Evolutionary conservation across 2,797 vertebrate genomes (phyloP).

Genomic region (Intellagama lesueurii): DNA sequence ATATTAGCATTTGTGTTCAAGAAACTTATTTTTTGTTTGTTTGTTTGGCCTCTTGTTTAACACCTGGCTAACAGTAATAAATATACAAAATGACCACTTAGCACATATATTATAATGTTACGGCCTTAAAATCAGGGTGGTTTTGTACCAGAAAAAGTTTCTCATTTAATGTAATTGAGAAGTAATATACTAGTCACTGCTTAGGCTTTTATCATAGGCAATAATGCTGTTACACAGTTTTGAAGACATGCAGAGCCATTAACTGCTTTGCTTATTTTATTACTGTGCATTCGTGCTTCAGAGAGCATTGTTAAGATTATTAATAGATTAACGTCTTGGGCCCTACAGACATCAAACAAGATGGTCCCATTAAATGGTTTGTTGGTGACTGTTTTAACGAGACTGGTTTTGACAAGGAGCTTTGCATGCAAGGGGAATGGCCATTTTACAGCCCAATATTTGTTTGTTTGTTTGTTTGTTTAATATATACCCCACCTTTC

Average conservation of each 20-base stretch:
- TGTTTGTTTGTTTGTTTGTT: no score
- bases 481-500: no score
- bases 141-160: not conserved
- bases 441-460: not conserved
- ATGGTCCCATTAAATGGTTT: not conserved
- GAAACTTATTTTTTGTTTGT: not conserved
- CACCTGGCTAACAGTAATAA: not conserved
- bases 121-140: not conserved
- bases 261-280: not conserved
- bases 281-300: not conserved
- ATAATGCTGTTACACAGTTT: not conserved
- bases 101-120: accelerated
- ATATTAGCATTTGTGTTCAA: not conserved
- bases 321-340: not conserved
- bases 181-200: not conserved
- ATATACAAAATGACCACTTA: slow-evolving; percentile 11
- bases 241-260: not conserved
- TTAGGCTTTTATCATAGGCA: not conserved
- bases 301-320: not conserved
- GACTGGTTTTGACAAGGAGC: no score
- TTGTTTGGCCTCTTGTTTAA: not conserved
- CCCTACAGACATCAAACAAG: not conserved
- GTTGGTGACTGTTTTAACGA: not conserved
- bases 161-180: not conserved
- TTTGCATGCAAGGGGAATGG: not conserved